Evolutionary conservation across 1,140 invertebrate species (phyloP), one percentile per base, ranked within the genome.

Genomic region (Schlechtendalia chinensis): DNA sequence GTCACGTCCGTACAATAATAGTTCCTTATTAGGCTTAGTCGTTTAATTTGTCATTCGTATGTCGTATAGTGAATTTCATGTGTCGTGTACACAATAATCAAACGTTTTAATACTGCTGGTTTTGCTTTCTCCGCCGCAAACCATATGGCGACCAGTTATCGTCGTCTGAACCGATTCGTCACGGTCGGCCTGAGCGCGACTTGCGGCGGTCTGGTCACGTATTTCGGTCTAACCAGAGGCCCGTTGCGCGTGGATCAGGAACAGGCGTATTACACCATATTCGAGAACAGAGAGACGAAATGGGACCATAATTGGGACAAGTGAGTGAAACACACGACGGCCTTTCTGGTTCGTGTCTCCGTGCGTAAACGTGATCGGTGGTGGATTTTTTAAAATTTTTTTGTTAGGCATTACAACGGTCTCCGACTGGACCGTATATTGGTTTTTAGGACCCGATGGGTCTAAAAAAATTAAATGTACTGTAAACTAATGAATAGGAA

Each of bases 221-320:
- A 54, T 29, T 63, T 47, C 47, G 75, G 75, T 19, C 47, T 29
- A 3, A 63, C 45, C 17, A 12, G 22, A 29, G 58, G 24, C 32
- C n/a, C 27, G 75, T 27, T 63, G 4, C 19, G 24, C 10, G 10
- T 6, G 1, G 16, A 50, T 17, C 5, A 29, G 5, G 56, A 79
- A 63, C n/a, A 50, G n/a, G 16, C 27, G 1, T 79, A 63, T 14
- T 79, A 63, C 17, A 14, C 17, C 2, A n/a, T 61, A 27, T 79
- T 63, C 19, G 58, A 79, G 24, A 79, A 79, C 39, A 79, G 17
- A 29, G 39, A 61, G 45, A 24, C 58, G 1, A 79, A 79, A 22
- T 79, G 75, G 75, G 56, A 79, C 19, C 61, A 24, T 29, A 79
- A 79, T 19, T 79, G 75, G 75, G 75, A 79, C 32, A 79, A 24